These are phyloP conservation scores for Piaya cayana DNA, from an alignment of 2,113 vertebrate species.

Conservation along the genomic window DNA sequence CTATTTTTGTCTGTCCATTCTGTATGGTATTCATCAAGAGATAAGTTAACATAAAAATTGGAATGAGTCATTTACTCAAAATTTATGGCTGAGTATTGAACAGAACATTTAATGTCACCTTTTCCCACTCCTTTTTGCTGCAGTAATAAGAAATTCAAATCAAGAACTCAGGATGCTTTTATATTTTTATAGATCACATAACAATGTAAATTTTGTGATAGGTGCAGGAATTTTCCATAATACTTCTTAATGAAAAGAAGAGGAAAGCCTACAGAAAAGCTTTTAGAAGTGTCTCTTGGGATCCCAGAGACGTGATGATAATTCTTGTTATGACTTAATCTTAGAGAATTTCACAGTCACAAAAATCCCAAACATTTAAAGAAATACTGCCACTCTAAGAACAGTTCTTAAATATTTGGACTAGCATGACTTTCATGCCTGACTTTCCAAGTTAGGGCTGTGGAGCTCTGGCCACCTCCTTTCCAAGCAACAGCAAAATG, in stretches of 20 bases:
- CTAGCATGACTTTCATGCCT: not conserved
- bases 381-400: not conserved
- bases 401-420: not conserved
- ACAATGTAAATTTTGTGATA: not conserved
- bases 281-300: not conserved
- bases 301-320: not conserved
- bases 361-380: not conserved
- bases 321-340: not conserved
- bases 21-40: conserved; percentile 37
- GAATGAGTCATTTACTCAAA: not conserved
- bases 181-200: not conserved
- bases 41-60: not conserved
- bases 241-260: not conserved
- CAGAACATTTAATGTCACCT: not conserved
- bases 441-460: not conserved
- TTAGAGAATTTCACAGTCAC: not conserved
- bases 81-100: not conserved
- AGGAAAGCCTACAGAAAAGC: not conserved
- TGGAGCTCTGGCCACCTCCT: not conserved
- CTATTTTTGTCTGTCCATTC: not conserved
- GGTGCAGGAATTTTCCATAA: not conserved
- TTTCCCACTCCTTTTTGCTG: conserved; percentile 1
- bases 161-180: not conserved
- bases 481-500: not conserved
- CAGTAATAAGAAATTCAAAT: conserved; percentile 5